Percentiles rank a stretch among this genome's conserved stretches.
These are phyloP conservation scores for Otolemur garnettii DNA, from an alignment of 2,113 vertebrate species.

Conservation along the genomic window DNA sequence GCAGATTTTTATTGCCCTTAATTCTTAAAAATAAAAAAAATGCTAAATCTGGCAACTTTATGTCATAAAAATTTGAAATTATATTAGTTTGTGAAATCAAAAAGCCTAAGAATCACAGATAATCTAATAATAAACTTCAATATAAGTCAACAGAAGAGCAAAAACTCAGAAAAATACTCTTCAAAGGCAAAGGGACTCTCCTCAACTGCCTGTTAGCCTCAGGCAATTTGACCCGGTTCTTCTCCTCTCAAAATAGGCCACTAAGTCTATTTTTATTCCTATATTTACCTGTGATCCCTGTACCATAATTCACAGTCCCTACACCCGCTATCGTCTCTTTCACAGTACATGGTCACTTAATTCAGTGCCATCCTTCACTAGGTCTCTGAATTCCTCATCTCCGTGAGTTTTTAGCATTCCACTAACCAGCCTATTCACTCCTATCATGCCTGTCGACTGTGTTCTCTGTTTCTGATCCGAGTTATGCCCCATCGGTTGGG, in stretches of 20 bases:
- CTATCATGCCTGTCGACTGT: not conserved
- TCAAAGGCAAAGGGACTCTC: not conserved
- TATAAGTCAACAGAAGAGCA: not conserved
- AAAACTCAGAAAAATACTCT: not conserved
- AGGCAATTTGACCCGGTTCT: not conserved
- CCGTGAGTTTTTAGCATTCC: not conserved
- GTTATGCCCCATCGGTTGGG: not conserved
- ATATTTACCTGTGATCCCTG: not conserved
- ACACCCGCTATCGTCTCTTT: not conserved
- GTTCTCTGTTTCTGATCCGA: not conserved
- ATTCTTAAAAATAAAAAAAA: constrained; percentile 7
- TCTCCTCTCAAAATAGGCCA: not conserved
- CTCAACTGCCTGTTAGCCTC: not conserved
- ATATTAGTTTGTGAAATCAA: not conserved
- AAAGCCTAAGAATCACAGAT: not conserved
- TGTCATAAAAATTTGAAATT: constrained; percentile 3
- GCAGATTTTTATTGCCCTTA: not conserved
- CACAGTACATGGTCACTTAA: not conserved
- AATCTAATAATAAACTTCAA: not conserved
- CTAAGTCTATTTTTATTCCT: not conserved
- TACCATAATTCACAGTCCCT: not conserved
- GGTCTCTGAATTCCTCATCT: not conserved
- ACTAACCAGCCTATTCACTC: not conserved
- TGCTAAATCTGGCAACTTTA: not conserved
- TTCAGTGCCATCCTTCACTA: not conserved